Base-by-base conservation (phyloP, 2,113 vertebrate genomes). In the Callipepla californica region DNA sequence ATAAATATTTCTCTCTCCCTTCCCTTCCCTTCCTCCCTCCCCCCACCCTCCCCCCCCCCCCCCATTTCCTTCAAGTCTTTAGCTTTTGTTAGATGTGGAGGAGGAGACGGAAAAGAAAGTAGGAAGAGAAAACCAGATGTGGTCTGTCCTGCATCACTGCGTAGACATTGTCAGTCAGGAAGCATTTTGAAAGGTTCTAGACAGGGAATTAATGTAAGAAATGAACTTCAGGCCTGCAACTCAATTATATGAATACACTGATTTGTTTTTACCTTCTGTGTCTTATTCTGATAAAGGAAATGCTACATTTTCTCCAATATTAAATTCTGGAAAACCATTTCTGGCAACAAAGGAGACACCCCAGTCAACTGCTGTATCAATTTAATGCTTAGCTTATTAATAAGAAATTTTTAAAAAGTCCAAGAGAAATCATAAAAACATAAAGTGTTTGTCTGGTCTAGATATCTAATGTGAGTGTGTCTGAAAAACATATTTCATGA, bases 1-100 rank as follows among this genome's bases (percentile, higher is more conserved):
- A 13, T 3, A 80, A 77, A 12, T 70, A 34, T 74, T 66, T 80
- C 2, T 50, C 3, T n/a, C 73, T 80, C 65, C 32, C 3, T 7
- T 58, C 10, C 48, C 45, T n/a, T 34, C n/a, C 23, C 11, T 22
- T 18, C 45, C 15, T 3, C 4, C 1, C 2, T 26, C 22, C 3
- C 5, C 1, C 2, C 16, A 6, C 10, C 40, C n/a, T 23, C 8
- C n/a, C 21, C n/a, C 58, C 21, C 53, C 22, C 3, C 5, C 1
- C 2, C 16, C 6, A 66, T 73, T 66, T 92, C 65, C 32, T 23
- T 51, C 28, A 87, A 30, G 13, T n/a, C 14, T 53, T 36, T 42
- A 42, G n/a, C 74, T 88, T 85, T 63, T 38, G 14, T 6, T 44
- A 34, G 9, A 30, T 20, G 34, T 36, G 5, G 4, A 7, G 6